Conservation (phyloP, 2,888 invertebrate species). For the Augiades crinisus region DNA sequence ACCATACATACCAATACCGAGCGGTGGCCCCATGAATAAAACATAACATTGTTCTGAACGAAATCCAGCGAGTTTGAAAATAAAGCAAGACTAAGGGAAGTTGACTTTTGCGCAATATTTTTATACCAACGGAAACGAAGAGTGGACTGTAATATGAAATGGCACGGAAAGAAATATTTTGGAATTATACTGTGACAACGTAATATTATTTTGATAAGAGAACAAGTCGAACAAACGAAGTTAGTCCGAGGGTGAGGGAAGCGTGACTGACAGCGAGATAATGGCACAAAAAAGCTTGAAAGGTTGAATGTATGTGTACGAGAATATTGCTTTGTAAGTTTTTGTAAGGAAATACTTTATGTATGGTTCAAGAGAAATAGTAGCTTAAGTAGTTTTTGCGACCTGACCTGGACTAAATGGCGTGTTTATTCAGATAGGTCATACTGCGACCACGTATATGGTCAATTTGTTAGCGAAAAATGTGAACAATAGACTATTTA, state of each 20-base stretch:
- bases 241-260: neutral
- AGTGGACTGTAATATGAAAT: constrained; percentile 8
- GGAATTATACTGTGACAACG: neutral
- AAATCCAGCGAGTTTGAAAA: constrained; percentile 20
- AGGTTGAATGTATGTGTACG: no score
- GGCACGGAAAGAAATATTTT: constrained; percentile 2
- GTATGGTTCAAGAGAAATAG: no score
- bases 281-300: neutral
- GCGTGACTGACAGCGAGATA: neutral
- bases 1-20: constrained; percentile 20
- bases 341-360: no score
- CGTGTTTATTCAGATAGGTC: no score
- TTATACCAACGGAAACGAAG: constrained; percentile 15
- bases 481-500: no score
- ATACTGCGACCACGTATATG: no score
- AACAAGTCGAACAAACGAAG: neutral
- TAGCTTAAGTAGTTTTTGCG: no score
- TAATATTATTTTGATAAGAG: neutral
- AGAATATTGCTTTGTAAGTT: no score
- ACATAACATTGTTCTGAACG: constrained; percentile 22
- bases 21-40: constrained; percentile 18
- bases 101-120: constrained; percentile 20
- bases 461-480: no score
- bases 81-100: constrained; percentile 22
- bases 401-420: no score